Base-by-base conservation (phyloP, 2,797 vertebrate species). In the Cichlasoma orientale region DNA sequence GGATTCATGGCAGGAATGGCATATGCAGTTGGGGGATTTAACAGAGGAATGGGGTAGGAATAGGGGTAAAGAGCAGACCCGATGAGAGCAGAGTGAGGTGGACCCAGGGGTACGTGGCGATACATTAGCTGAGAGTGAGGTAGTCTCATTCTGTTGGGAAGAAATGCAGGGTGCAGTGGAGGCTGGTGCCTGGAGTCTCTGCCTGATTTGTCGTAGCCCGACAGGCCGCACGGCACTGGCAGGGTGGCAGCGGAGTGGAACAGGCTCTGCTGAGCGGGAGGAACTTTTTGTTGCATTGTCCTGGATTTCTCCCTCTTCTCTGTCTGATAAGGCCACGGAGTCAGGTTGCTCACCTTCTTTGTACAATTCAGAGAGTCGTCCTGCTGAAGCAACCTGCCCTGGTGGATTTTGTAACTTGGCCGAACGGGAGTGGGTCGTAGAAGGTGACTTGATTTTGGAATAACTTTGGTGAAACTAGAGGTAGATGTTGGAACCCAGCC, bases 111-210 rank as follows among this genome's bases (percentile, higher is more conserved):
- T 72, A 95, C 11, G 0, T 96, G 94, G 19, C 78, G 94, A 84
- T 95, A 94, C 85, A 94, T 75, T 3, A 94, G 85, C 54, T 95
- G 94, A 23, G 95, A 91, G 0, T 90, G 75, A 3, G 97, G 92
- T 68, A 97, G 82, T 85, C 96, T 90, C 82, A 96, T 85, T 4
- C 97, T 96, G 86, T 94, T 90, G 0, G 96, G 95, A 19, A 97
- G 88, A 8, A 96, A 75, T 1, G 95, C 57, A 0, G 96, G 95
- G 19, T 95, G 89, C 0, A 96, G 69, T 0, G 87, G 68, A 0
- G 94, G 66, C 0, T 93, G 90, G 58, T 83, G 82, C 5, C 92
- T 77, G 0, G 94, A 90, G 87, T 94, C 89, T 0, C 96, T 94
- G 19, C 74, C 86, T 38, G 75, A 77, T 77, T 87, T 92, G 71